phyloP scores from a whole-genome alignment of 1,140 invertebrate species.

The Cheumatopsyche charites region DNA sequence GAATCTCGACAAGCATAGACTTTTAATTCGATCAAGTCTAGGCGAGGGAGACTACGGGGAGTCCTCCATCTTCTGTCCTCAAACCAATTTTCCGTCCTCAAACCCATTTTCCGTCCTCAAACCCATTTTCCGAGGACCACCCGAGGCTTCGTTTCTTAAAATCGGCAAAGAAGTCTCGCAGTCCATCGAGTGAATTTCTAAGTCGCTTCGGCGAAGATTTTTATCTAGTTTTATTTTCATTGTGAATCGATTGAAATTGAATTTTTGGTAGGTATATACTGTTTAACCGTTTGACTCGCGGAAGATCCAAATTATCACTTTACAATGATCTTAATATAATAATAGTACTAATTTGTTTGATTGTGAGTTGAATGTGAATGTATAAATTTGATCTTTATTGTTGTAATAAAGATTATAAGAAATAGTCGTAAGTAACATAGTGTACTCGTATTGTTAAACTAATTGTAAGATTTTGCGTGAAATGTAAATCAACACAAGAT shows the following conservation, averaged over 20 bases:
- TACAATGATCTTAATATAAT: too few species aligned
- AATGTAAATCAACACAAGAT: too few species aligned
- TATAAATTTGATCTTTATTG: too few species aligned
- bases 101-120: conserved; percentile 22
- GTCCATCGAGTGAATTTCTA: conserved; percentile 27
- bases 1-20: conserved; percentile 46
- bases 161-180: conserved; percentile 19
- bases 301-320: too few species aligned
- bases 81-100: too few species aligned
- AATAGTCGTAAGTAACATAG: too few species aligned
- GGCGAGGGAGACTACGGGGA: not conserved
- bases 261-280: not conserved
- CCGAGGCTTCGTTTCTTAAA: conserved; percentile 25
- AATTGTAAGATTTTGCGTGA: too few species aligned
- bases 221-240: conserved; percentile 8
- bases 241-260: not conserved
- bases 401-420: too few species aligned
- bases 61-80: conserved; percentile 22
- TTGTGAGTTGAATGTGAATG: too few species aligned
- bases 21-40: conserved; percentile 47
- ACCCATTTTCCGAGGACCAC: not conserved
- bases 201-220: not conserved
- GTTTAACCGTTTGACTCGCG: not conserved
- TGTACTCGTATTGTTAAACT: too few species aligned
- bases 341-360: too few species aligned